A percentile compares a stretch with the other conserved stretches of the same genome.
Evolutionary conservation across 2,888 invertebrate species (phyloP).

Genomic region (Plagodis pulveraria): DNA sequence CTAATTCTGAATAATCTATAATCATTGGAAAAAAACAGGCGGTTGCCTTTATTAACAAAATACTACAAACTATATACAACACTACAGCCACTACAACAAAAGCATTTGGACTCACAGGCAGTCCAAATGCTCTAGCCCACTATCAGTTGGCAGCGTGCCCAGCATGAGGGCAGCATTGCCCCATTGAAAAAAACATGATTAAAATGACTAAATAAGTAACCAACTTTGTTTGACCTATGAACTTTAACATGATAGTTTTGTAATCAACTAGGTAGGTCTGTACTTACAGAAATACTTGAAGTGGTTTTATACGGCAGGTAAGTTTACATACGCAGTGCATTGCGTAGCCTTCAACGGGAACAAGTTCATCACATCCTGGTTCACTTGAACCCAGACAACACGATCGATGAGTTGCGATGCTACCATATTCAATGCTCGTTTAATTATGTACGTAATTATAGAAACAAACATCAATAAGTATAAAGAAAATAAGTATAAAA

Average conservation of each 20-base stretch:
- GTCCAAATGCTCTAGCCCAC: too few species aligned
- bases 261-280: background rate
- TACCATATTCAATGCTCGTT: background rate
- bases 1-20: too few species aligned
- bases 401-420: conserved; percentile 8
- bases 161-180: too few species aligned
- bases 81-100: too few species aligned
- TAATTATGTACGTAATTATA: background rate
- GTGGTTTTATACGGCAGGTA: background rate
- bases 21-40: too few species aligned
- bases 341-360: conserved; percentile 38
- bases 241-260: conserved; percentile 4
- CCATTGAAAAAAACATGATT: too few species aligned
- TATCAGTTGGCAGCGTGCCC: too few species aligned
- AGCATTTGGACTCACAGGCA: too few species aligned
- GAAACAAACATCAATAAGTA: conserved; percentile 2
- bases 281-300: too few species aligned
- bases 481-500: conserved; percentile 1
- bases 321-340: conserved; percentile 11
- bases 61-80: too few species aligned
- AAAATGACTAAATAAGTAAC: too few species aligned
- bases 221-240: background rate
- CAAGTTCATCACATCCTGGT: conserved; percentile 43
- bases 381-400: conserved; percentile 27
- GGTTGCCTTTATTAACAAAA: too few species aligned